Base-by-base conservation (phyloP, 2,888 invertebrate genomes). In the Fabriciana adippe region DNA sequence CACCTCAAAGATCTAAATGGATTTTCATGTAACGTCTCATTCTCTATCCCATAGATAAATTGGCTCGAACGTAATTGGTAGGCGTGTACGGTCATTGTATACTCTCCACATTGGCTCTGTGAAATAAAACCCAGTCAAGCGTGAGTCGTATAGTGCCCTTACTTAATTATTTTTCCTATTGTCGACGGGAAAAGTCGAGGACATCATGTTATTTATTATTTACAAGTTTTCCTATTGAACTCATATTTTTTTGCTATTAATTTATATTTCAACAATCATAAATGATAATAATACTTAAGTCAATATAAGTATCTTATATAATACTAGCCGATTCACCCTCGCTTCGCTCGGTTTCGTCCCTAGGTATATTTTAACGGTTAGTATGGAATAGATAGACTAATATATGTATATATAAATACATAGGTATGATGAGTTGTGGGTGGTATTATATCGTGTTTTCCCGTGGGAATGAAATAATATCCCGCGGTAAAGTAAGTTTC, bases 61-160 rank as follows among this genome's bases (percentile, higher is more conserved):
- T 71, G 64, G 48, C 54, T 64, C 26, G 31, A 31, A n/a, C 54
- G 66, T 71, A 70, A 70, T 70, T 70, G 70, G 68, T 63, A 55
- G 70, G 70, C 70, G 70, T 68, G 66, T 31, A 62, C 48, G 68
- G 53, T 55, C 66, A 66, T 67, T 54, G 66, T 59, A 56, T 56
- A 26, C 41, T 47, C 50, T 48, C 31, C 6, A 50, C n/a, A n/a
- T 62, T 4, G 55, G 61, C 56, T 54, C 45, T 66, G 64, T 56
- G 56, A 68, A 71, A 68, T 68, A 60, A 64, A 67, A 67, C 53
- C 55, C 66, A 55, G 64, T 35, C 61, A 67, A 62, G 69, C 71
- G 69, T 55, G 56, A 68, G 48, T 35, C 61, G 55, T 50, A 16
- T 15, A 13, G 31, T 41, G n/a, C 15, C 15, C 18, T 11, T 50